Evolutionary conservation across 2,797 vertebrate genomes (phyloP).

Genomic region (Falco biarmicus): DNA sequence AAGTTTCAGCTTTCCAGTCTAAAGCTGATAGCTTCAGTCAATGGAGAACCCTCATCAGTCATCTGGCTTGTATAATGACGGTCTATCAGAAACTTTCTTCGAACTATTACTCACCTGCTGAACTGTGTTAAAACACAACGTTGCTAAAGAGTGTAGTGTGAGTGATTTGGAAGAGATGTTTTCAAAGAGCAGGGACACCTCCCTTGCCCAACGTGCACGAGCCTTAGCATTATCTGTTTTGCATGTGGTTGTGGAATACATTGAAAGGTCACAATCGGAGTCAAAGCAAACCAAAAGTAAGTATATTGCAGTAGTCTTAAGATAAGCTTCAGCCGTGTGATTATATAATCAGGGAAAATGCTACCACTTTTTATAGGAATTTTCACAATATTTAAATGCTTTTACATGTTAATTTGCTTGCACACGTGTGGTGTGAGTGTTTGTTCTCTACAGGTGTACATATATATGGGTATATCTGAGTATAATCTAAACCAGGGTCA

Average conservation of each 20-base stretch:
- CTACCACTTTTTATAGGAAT: neutral
- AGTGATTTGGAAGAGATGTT: neutral
- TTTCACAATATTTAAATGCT: neutral
- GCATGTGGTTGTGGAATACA: neutral
- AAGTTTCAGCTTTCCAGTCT: neutral
- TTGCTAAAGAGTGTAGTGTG: neutral
- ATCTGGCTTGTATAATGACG: neutral
- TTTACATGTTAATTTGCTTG: neutral
- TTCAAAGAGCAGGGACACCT: neutral
- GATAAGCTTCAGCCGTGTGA: neutral
- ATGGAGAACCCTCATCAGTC: neutral
- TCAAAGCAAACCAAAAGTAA: neutral
- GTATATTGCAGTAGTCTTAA: neutral
- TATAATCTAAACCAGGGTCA: neutral
- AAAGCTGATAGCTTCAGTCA: neutral
- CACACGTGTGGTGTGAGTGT: accelerated
- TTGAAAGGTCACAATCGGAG: neutral
- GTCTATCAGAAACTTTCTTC: neutral
- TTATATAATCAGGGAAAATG: neutral
- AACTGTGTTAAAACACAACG: neutral
- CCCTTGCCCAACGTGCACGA: neutral
- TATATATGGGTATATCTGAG: neutral
- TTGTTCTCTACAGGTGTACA: neutral
- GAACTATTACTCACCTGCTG: neutral
- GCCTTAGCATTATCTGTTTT: neutral